Evolutionary conservation across 2,797 vertebrate species (phyloP).

Genomic region (Kryptopterus vitreolus): DNA sequence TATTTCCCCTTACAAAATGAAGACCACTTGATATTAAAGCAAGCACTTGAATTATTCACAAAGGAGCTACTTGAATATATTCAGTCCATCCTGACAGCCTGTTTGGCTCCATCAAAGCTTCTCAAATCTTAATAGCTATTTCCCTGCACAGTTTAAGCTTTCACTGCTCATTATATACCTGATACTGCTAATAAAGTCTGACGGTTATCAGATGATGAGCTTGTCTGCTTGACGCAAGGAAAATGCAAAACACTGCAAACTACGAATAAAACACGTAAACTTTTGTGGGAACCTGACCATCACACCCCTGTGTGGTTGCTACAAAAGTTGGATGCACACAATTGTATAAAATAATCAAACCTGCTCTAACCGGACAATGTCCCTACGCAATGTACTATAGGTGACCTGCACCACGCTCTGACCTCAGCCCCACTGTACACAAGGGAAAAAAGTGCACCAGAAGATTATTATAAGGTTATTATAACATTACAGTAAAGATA

Average conservation of each 20-base stretch:
- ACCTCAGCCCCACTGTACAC: too few species aligned
- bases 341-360: neutral
- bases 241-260: neutral
- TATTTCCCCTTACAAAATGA: neutral
- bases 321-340: neutral
- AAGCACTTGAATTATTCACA: conserved; percentile 4
- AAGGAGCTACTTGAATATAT: neutral
- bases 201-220: neutral
- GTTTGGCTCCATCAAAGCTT: neutral
- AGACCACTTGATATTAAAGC: conserved; percentile 15
- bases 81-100: neutral
- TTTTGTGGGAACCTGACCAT: neutral
- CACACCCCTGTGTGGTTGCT: neutral
- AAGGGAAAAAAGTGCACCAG: too few species aligned
- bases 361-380: neutral
- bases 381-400: neutral
- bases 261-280: neutral
- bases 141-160: neutral
- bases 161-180: neutral
- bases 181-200: neutral
- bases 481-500: too few species aligned
- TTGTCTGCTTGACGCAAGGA: neutral
- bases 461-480: too few species aligned
- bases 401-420: too few species aligned
- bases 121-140: neutral